Conservation (phyloP, 2,888 invertebrate genomes). For the Chrysolina haemoptera region DNA sequence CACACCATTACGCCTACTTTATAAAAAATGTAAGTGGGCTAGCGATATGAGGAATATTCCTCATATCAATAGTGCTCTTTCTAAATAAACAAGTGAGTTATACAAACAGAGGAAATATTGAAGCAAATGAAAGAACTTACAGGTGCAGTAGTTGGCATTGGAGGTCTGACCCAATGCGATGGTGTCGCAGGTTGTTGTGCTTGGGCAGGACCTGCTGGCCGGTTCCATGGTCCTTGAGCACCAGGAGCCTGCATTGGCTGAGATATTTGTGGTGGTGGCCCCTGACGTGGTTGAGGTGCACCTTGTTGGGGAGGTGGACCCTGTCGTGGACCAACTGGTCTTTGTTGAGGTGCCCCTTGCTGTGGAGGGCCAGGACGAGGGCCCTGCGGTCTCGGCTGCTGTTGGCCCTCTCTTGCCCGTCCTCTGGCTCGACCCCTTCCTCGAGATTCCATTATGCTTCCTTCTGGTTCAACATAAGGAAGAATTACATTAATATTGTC, state of each 20-base stretch:
- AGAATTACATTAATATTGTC: too few species aligned
- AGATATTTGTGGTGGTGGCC: conserved; percentile 17
- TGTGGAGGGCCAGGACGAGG: conserved; percentile 32
- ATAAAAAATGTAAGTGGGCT: too few species aligned
- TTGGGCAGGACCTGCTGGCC: conserved; percentile 47
- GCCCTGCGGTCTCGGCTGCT: conserved; percentile 35
- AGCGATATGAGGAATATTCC: too few species aligned
- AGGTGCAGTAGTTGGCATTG: conserved; percentile 41
- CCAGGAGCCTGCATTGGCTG: too few species aligned
- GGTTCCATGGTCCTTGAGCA: conserved; percentile 53
- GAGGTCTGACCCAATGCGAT: conserved; percentile 47
- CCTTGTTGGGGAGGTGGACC: conserved; percentile 22
- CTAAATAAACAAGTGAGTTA: too few species aligned
- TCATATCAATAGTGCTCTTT: too few species aligned
- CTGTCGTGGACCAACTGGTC: conserved; percentile 27
- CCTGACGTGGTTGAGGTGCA: conserved; percentile 33
- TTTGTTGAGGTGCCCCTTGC: conserved; percentile 31
- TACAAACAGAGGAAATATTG: neutral
- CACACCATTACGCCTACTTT: too few species aligned
- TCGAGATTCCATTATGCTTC: conserved; percentile 50
- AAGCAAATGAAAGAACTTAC: conserved; percentile 37
- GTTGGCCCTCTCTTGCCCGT: conserved; percentile 57
- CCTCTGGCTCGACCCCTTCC: conserved; percentile 67
- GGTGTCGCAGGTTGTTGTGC: conserved; percentile 47
- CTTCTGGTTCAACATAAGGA: too few species aligned